Evolutionary conservation across 2,888 invertebrate genomes (phyloP), one percentile per base, ranked within the genome.

Genomic region (Exephanes ischioxanthus): DNA sequence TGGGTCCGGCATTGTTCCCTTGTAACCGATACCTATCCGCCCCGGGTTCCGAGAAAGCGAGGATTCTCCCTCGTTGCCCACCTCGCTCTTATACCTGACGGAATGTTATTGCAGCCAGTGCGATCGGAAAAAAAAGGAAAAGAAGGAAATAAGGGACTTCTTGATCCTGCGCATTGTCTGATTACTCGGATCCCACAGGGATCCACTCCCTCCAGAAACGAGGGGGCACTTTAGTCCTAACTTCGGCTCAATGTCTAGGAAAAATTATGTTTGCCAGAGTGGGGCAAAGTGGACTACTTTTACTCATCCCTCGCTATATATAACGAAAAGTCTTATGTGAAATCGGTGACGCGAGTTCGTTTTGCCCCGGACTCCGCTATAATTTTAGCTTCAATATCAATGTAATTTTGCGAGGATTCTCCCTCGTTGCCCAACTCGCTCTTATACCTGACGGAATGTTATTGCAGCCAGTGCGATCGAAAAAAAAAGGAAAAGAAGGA

Each of bases 21-120:
- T 90, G 90, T 90, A 91, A 91, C 87, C 90, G 91, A 92, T 90
- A 91, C 88, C 85, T 58, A 78, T 55, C 80, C 75, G 72, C 78
- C 78, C 48, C 33, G 61, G 55, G 48, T 88, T 84, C 85, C 70
- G 11, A 77, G 85, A 85, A 85, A 7, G 33, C 63, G 68, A 77
- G n/a, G 79, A 72, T 85, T 77, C 80, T 67, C 63, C 63, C 51
- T 51, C 45, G 14, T 61, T 67, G 45, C 61, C 48, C 55, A 70
- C 80, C 85, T 81, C 77, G 51, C 76, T 48, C 45, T n/a, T 72
- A 55, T 82, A 82, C 81, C 75, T 85, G 82, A 75, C 45, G 45
- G 53, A 70, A 78, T 55, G 63, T 53, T 53, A 53, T 81, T 78
- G 81, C 55, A 78, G 30, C 41, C 61, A 33, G 63, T 45, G 75